These are phyloP conservation scores for Anastatus disparis DNA, from an alignment of 1,140 invertebrate species.

Conservation along the genomic window DNA sequence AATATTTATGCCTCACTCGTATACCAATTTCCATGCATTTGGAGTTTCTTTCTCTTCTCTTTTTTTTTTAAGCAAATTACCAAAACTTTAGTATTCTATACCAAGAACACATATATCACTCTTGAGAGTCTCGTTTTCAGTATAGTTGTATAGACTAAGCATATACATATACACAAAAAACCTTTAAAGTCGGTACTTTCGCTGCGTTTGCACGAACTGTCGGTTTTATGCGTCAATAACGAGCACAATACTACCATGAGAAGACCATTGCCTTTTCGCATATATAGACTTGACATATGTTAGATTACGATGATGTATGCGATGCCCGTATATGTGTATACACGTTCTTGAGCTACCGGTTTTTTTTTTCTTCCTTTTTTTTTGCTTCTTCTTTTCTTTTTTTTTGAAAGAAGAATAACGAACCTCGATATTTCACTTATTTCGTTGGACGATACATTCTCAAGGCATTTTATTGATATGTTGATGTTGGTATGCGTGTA, in stretches of 20 bases:
- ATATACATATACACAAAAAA: no score
- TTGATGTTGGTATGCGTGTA: not conserved
- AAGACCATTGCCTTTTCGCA: slow-evolving; percentile 16
- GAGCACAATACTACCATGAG: slow-evolving; percentile 29
- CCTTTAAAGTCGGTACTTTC: slow-evolving; percentile 13
- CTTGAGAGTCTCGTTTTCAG: not conserved
- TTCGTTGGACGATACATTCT: not conserved
- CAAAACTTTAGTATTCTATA: slow-evolving; percentile 33
- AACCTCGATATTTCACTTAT: slow-evolving; percentile 31
- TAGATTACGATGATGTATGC: slow-evolving; percentile 34
- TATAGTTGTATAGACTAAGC: no score
- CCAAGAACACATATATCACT: slow-evolving; percentile 26
- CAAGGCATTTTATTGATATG: slow-evolving; percentile 11
- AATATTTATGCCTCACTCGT: slow-evolving; percentile 23
- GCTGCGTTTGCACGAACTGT: slow-evolving; percentile 18
- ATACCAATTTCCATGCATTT: slow-evolving; percentile 15
- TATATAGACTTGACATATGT: slow-evolving; percentile 25
- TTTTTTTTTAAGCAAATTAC: slow-evolving; percentile 22
- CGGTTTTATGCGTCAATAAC: slow-evolving; percentile 36
- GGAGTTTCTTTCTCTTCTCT: not conserved
- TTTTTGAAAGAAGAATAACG: not conserved
- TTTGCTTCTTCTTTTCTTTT: not conserved
- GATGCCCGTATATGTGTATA: no score
- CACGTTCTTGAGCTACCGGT: slow-evolving; percentile 16
- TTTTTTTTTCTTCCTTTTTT: not conserved